Percentiles rank a stretch among this genome's conserved stretches.
These are phyloP conservation scores for Phengaris alcon DNA, from an alignment of 2,888 invertebrate genomes.

Conservation along the genomic window DNA sequence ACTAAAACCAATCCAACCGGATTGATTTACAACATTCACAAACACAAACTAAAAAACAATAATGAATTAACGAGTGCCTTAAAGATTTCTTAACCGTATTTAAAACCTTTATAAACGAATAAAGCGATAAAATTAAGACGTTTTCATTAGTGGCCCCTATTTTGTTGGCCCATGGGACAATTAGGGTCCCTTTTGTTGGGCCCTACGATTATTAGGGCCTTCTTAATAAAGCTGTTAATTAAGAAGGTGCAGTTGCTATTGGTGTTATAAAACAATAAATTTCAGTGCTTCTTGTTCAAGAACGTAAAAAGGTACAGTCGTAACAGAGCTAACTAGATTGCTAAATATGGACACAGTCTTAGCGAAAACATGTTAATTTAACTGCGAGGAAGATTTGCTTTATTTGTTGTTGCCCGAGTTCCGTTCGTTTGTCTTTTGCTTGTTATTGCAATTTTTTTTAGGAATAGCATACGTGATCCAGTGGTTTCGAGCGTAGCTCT, in stretches of 20 bases:
- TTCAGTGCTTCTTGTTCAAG: conserved; percentile 58
- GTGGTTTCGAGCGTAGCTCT: no score
- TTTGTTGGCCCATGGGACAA: conserved; percentile 67
- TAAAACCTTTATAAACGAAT: conserved; percentile 39
- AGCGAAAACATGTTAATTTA: conserved; percentile 28
- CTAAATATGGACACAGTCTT: conserved; percentile 22
- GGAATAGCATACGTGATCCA: no score
- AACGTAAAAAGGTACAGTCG: conserved; percentile 38
- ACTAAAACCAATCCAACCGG: neutral
- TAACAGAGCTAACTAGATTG: conserved; percentile 38
- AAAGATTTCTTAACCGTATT: conserved; percentile 16
- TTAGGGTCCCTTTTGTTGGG: conserved; percentile 73
- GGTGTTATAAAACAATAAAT: conserved; percentile 67
- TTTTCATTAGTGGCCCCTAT: conserved; percentile 75
- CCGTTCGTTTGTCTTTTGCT: no score
- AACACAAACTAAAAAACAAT: neutral
- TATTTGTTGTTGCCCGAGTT: neutral
- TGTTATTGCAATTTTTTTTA: no score
- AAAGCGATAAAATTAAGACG: conserved; percentile 73
- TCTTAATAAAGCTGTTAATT: conserved; percentile 69
- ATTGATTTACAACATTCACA: neutral
- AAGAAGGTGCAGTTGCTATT: conserved; percentile 57
- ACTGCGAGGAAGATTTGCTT: neutral
- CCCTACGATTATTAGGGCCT: conserved; percentile 63
- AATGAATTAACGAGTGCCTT: neutral